phyloP scores from a whole-genome alignment of 1,140 invertebrate species.

The Drosophila carrolli region DNA sequence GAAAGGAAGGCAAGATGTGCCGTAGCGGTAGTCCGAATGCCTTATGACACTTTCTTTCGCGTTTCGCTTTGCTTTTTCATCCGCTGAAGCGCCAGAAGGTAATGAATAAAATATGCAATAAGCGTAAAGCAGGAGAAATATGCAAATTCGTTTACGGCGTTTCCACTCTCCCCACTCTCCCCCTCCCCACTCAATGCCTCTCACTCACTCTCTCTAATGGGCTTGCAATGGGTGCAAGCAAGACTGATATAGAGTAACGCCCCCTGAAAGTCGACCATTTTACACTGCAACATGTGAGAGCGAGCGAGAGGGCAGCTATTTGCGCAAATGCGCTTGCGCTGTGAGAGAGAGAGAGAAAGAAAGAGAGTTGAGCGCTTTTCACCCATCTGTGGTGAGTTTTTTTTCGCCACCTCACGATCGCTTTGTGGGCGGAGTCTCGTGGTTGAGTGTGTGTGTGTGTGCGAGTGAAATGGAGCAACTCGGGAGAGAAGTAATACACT shows the following conservation, averaged over 20 bases:
- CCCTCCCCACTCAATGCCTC: neutral
- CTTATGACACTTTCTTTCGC: constrained; percentile 72
- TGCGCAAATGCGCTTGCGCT: constrained; percentile 2
- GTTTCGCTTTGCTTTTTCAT: constrained; percentile 21
- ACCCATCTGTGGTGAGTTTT: constrained; percentile 40
- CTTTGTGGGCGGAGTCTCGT: constrained; percentile 66
- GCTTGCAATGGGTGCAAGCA: constrained; percentile 8
- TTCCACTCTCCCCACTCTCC: neutral
- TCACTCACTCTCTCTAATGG: neutral
- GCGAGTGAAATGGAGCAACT: constrained; percentile 44
- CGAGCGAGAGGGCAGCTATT: constrained; percentile 15
- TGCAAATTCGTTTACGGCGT: constrained; percentile 69
- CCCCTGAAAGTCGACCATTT: constrained; percentile 72
- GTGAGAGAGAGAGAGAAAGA: constrained; percentile 13
- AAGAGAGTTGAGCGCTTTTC: constrained; percentile 25
- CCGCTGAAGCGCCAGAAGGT: constrained; percentile 67
- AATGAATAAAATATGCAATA: constrained; percentile 82
- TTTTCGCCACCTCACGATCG: constrained; percentile 60
- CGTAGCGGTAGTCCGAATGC: constrained; percentile 53
- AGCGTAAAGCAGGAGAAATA: constrained; percentile 73
- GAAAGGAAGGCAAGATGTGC: neutral
- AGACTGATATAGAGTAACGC: constrained; percentile 62
- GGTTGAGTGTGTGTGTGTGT: constrained; percentile 21
- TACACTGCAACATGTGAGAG: constrained; percentile 54
- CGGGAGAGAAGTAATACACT: neutral